Evolutionary conservation across 2,888 invertebrate species (phyloP), one percentile per base, ranked within the genome.

Genomic region (Pinctada fucata): DNA sequence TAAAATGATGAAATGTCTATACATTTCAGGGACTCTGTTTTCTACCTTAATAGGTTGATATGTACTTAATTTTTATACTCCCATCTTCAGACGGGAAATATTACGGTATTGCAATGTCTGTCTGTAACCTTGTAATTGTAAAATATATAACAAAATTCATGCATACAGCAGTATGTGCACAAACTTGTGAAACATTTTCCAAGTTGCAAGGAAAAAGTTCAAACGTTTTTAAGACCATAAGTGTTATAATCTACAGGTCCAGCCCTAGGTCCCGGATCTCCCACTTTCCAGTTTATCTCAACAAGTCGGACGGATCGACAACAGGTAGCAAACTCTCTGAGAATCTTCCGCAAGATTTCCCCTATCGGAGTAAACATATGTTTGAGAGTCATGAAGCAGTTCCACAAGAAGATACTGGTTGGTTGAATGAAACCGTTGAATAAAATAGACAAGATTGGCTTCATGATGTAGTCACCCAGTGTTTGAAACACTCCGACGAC

Each of bases 371-470:
- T 69, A 73, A 85, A 85, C 84, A 84, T 84, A 66, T 85, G 84
- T n/a, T 84, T 72, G 72, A 85, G 76, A 31, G 84, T 85, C 6
- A 81, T 82, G 72, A 84, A 85, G n/a, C 83, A 80, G 68, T 88
- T 88, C 86, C 86, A 88, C 67, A 82, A 75, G 73, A 87, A 87
- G 31, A 85, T 83, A 75, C 85, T 81, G 4, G 76, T 66, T 8
- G 87, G 87, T 69, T 87, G 86, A 6, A 85, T 71, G 76, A 84
- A 83, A 8, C 86, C 86, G 69, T 88, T 88, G 76, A 85, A 87
- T 8, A 84, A 48, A 2, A 84, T 81, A 1, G 85, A 83, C n/a
- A 88, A 72, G 6, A 87, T 63, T 16, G 87, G 87, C 66, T 88
- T 88, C 50, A 85, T 73, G 13, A 88, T 64, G 72, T 79, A 85